Evolutionary conservation across 2,888 invertebrate genomes (phyloP), one percentile per base, ranked within the genome.

Genomic region (Mimas tiliae): DNA sequence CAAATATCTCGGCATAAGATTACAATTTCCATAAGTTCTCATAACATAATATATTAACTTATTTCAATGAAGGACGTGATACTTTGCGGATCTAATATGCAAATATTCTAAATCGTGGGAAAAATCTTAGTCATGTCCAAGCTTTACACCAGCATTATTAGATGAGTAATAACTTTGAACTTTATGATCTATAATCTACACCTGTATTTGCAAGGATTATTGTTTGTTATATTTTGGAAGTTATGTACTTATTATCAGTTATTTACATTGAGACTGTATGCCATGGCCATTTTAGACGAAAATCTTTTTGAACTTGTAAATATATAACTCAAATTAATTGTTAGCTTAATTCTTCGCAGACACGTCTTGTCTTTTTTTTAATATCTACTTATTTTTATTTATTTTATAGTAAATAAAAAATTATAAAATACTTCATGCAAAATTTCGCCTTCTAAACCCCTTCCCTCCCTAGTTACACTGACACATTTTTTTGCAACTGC

Each of bases 121-220:
- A 58, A 19, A 42, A 19, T 58, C n/a, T 55, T 55, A 55, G 38
- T 55, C 27, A 3, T 27, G 27, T 27, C 27, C 4, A 27, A 27
- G 1, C 58, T 42, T 58, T 12, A 42, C 19, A 19, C 11, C 16
- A 62, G 7, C 38, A 42, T 19, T 19, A 51, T 2, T 62, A 14
- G 16, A 63, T 55, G 27, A 52, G n/a, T 62, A 53, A 33, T 42
- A 16, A 14, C 7, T n/a, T 58, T 58, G 58, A 58, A 58, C 58
- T 58, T 58, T 58, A 42, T 58, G 58, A 42, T 58, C 58, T 58
- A 42, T 12, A 19, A 19, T 19, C 38, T 19, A 58, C 58, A 19
- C 58, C 58, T 16, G 12, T 19, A n/a, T 38, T 38, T 38, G 19
- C 42, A 58, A 58, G 42, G 58, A 58, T 19, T 19, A 58, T 42